Base-by-base conservation (phyloP, 2,113 vertebrate species). In the Ornithorhynchus anatinus region DNA sequence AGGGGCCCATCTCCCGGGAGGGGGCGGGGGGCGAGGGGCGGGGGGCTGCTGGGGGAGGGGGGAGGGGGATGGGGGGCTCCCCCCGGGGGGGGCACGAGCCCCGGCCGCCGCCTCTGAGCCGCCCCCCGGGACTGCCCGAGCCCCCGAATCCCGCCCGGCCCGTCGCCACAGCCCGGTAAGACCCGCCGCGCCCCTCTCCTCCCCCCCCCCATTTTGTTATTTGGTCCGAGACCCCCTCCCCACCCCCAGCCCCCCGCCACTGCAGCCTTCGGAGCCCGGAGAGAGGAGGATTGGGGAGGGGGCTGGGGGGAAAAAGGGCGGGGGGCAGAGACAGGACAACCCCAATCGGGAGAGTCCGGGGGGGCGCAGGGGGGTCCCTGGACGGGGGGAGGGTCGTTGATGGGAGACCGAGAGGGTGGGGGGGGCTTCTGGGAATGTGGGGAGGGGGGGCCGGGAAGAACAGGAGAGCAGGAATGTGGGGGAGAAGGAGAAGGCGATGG, bases 81-180 rank as follows among this genome's bases (percentile, higher is more conserved):
- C 61, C 69, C 79, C 59, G 44, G 53, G 37, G 82, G 60, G 75
- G 60, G 78, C 61, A 48, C 57, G 54, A 71, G 82, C 77, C 70
- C 75, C 57, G 60, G 77, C 66, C 80, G 86, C 58, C 63, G 78
- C 14, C 57, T 39, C 84, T 54, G 88, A 63, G 56, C 69, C 71
- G 75, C 76, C 35, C 70, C 50, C 62, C 48, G 45, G 40, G 37
- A 38, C 79, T 65, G 35, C 19, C 39, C 37, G 48, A 22, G 72
- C 59, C 64, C 54, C 60, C 56, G 56, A 63, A 33, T 64, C 38
- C 48, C 68, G 76, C 9, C 75, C 79, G 37, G 70, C 69, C 65
- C 62, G 39, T 80, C 80, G 81, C 51, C 40, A 31, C 67, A 0
- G 16, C 45, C 80, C 77, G 84, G 84, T 86, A 78, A 75, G 84